These are phyloP conservation scores for Balearica regulorum DNA, from an alignment of 2,797 vertebrate genomes.

Conservation along the genomic window DNA sequence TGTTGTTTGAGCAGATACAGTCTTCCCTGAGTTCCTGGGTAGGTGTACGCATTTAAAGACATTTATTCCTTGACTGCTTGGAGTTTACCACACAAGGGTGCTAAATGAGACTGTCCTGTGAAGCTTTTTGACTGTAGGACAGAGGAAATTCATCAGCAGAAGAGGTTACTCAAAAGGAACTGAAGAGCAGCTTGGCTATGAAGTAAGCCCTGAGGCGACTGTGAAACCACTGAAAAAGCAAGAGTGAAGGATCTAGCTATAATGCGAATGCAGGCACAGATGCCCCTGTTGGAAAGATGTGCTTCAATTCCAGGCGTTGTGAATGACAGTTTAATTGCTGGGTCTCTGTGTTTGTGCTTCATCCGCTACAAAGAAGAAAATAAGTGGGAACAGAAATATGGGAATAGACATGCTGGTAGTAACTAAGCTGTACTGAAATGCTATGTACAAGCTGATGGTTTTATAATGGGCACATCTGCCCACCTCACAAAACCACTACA, in stretches of 20 bases:
- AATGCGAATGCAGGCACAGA: neutral
- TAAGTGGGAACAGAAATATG: constrained; percentile 35
- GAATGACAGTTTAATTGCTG: constrained; percentile 33
- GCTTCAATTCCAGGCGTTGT: constrained; percentile 5
- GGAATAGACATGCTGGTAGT: constrained; percentile 16
- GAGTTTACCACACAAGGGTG: neutral
- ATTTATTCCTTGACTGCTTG: neutral
- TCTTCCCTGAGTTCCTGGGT: neutral
- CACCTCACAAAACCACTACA: neutral
- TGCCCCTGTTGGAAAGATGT: neutral
- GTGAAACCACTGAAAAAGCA: constrained; percentile 3
- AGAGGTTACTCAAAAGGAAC: neutral
- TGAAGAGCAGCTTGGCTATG: constrained; percentile 41
- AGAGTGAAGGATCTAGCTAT: constrained; percentile 13
- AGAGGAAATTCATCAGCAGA: neutral
- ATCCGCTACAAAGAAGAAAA: constrained; percentile 25
- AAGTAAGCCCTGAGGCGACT: constrained; percentile 27
- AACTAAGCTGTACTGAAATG: neutral
- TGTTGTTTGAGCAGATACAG: neutral
- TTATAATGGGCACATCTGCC: constrained; percentile 39
- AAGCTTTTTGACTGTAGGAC: neutral
- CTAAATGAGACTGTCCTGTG: neutral
- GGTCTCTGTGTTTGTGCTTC: neutral
- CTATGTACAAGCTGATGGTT: constrained; percentile 19
- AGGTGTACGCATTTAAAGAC: neutral